These are phyloP conservation scores for Aphelinus atriplicis DNA, from an alignment of 1,140 invertebrate genomes.

Conservation along the genomic window DNA sequence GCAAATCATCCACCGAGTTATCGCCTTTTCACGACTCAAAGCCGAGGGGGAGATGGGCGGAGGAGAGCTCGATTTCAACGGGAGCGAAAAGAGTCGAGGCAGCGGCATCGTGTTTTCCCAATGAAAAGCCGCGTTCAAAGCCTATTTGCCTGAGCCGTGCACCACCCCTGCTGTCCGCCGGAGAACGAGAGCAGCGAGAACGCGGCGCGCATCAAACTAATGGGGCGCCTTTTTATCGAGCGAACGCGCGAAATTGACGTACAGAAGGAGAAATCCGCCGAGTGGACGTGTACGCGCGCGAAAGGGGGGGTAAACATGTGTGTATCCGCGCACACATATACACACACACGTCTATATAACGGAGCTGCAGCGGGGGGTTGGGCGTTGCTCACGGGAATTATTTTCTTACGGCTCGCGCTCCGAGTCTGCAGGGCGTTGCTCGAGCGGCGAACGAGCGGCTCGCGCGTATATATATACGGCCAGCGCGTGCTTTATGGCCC, in stretches of 20 bases:
- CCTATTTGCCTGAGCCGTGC: too few relatives aligned
- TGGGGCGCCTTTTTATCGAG: neutral
- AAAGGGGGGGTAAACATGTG: conserved; percentile 18
- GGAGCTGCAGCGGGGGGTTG: neutral
- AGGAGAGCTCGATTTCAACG: too few relatives aligned
- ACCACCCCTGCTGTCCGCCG: too few relatives aligned
- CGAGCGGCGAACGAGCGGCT: neutral
- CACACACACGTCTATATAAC: neutral
- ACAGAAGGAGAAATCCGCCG: conserved; percentile 1
- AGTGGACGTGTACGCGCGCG: neutral
- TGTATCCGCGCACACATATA: neutral
- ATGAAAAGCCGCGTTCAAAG: too few relatives aligned
- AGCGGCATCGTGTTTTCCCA: too few relatives aligned
- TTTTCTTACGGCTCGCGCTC: conserved; percentile 19
- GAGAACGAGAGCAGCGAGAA: too few relatives aligned
- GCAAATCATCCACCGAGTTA: too few relatives aligned
- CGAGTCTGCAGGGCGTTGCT: neutral
- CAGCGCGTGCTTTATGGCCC: conserved; percentile 18
- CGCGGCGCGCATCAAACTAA: too few relatives aligned
- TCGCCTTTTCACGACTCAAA: too few relatives aligned
- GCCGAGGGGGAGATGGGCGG: too few relatives aligned
- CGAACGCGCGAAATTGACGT: neutral
- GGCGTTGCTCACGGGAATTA: neutral
- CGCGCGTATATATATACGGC: neutral
- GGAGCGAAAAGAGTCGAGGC: too few relatives aligned